Evolutionary conservation across 2,888 invertebrate species (phyloP).

Genomic region (Heliconius ismenius): DNA sequence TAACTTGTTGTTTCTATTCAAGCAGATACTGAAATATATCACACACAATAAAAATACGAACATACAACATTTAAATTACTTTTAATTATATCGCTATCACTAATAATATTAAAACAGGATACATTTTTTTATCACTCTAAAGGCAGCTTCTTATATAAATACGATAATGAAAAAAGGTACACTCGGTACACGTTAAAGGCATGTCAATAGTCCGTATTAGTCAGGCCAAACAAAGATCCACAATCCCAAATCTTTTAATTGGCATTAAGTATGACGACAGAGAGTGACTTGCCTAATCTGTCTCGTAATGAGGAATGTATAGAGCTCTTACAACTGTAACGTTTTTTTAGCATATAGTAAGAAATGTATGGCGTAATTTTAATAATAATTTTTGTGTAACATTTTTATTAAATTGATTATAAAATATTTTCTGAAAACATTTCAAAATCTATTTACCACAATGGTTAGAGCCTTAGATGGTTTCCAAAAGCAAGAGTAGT

Average conservation of each 20-base stretch:
- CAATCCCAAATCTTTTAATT: slow-evolving; percentile 80
- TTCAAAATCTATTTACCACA: no score
- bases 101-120: slow-evolving; percentile 14
- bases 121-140: slow-evolving; percentile 2
- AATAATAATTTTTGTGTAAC: no score
- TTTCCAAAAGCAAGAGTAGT: no score
- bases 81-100: slow-evolving; percentile 15
- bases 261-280: slow-evolving; percentile 81
- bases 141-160: slow-evolving; percentile 39
- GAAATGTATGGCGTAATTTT: no score
- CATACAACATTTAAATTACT: neutral
- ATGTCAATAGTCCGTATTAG: slow-evolving; percentile 67
- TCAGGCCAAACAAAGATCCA: slow-evolving; percentile 78
- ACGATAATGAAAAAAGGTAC: slow-evolving; percentile 44
- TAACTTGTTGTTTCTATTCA: no score
- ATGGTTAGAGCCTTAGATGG: no score
- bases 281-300: slow-evolving; percentile 79
- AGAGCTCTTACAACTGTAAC: slow-evolving; percentile 54
- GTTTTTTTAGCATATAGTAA: neutral
- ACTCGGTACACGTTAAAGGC: slow-evolving; percentile 43
- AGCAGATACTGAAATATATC: no score
- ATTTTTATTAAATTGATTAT: no score
- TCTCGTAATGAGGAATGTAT: slow-evolving; percentile 61
- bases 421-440: no score
- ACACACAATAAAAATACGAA: no score